Conservation (phyloP, 2,888 invertebrate species). For the Chelonus formosanus region DNA sequence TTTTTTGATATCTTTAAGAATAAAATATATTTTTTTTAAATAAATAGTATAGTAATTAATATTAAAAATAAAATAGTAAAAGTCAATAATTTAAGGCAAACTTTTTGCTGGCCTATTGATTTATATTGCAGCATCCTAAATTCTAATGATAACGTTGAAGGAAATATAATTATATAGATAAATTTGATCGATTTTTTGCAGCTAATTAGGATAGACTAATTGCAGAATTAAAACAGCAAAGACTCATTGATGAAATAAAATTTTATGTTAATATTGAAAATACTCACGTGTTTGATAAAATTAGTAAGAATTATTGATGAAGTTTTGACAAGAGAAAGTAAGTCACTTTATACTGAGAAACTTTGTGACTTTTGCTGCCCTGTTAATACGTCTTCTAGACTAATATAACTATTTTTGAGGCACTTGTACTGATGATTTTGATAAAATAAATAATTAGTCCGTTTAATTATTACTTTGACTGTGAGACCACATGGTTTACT, state of each 20-base stretch:
- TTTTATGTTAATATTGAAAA: too few species aligned
- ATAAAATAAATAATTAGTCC: conserved; percentile 38
- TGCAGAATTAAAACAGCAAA: too few species aligned
- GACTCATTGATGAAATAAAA: too few species aligned
- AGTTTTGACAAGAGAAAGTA: too few species aligned
- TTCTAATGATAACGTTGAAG: not conserved
- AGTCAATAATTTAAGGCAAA: not conserved
- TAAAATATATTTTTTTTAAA: conserved; percentile 11
- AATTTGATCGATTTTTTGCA: too few species aligned
- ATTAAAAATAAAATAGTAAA: conserved; percentile 1
- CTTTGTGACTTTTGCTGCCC: too few species aligned
- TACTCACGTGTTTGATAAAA: too few species aligned
- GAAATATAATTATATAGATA: not conserved
- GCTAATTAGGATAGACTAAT: too few species aligned
- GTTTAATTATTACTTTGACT: conserved; percentile 47
- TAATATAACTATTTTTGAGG: too few species aligned
- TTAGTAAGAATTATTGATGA: too few species aligned
- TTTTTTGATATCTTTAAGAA: conserved; percentile 46
- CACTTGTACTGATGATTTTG: conserved; percentile 15
- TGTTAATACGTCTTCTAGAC: too few species aligned
- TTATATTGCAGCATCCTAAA: not conserved
- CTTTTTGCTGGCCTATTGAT: conserved; percentile 8
- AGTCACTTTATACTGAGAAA: too few species aligned
- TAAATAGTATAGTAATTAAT: conserved; percentile 25
- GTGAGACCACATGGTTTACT: conserved; percentile 50